Evolutionary conservation across 1,140 invertebrate genomes (phyloP), one percentile per base, ranked within the genome.

Genomic region (Pygmarrhopalites habei): DNA sequence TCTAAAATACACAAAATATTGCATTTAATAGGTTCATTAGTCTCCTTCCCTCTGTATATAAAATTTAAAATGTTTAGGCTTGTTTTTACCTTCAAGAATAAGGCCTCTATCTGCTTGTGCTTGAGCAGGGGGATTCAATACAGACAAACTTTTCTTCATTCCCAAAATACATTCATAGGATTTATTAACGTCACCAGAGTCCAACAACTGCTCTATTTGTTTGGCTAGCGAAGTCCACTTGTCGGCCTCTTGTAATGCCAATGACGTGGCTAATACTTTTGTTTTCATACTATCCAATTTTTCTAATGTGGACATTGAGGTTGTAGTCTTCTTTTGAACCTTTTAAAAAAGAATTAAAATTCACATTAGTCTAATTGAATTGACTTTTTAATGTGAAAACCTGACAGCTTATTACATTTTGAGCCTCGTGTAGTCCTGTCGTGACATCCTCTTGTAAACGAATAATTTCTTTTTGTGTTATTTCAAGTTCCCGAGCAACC

Each of bases 201-300:
- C 69, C 15, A 71, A 35, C 15, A 67, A 39, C 68, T 65, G 63
- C 19, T 71, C 69, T 39, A 71, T 66, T 62, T 68, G 59, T 44
- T 71, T 71, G 12, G 63, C 60, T 7, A 71, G 39, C 17, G 66
- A 66, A 5, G 69, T 66, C 69, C 69, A 71, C 61, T 71, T 71
- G 41, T 71, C 69, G 32, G 69, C 69, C 56, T 71, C 69, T 52
- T 71, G 69, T 4, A 71, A 43, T 3, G 69, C 69, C 2, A 32
- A 39, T 19, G 69, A 67, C 19, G 66, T 71, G 0, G 62, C 30
- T 19, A 71, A 58, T 10, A 71, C 44, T 32, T 55, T 60, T 17
- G 65, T 58, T 44, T 68, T 70, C 1, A 70, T 57, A 26, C 58
- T 66, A 32, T 71, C 69, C 44, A 67, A 35, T 44, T 66, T 68